Conservation (phyloP, 2,888 invertebrate species). For the Acronicta psi region DNA sequence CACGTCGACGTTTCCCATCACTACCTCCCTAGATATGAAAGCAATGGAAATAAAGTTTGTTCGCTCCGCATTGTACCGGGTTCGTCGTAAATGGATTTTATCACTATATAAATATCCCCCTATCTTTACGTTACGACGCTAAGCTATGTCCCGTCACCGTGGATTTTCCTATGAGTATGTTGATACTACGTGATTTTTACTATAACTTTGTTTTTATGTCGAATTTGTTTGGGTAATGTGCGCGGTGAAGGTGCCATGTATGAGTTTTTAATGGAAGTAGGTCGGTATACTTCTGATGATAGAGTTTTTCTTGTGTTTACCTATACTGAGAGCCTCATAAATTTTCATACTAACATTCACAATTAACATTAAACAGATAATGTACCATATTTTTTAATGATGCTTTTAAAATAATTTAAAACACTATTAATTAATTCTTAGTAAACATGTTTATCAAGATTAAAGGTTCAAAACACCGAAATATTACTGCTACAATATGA, state of each 20-base stretch:
- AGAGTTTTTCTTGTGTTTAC: neutral
- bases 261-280: conserved; percentile 29
- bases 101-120: conserved; percentile 85
- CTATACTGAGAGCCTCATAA: no score
- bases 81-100: conserved; percentile 86
- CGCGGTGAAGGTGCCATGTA: conserved; percentile 35
- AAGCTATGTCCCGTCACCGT: conserved; percentile 58
- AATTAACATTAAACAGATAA: no score
- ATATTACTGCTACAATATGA: neutral
- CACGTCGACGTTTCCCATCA: conserved; percentile 52
- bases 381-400: no score
- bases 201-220: conserved; percentile 47
- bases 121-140: conserved; percentile 70
- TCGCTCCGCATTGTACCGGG: conserved; percentile 81
- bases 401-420: no score
- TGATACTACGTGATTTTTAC: conserved; percentile 53
- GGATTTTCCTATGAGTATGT: conserved; percentile 54
- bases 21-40: conserved; percentile 79
- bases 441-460: no score
- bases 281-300: neutral
- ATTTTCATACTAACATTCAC: no score
- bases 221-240: conserved; percentile 40
- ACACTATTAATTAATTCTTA: no score
- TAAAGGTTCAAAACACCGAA: neutral
- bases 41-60: conserved; percentile 88